Evolutionary conservation across 1,140 invertebrate genomes (phyloP), one percentile per base, ranked within the genome.

Genomic region (Pomacea maculata): DNA sequence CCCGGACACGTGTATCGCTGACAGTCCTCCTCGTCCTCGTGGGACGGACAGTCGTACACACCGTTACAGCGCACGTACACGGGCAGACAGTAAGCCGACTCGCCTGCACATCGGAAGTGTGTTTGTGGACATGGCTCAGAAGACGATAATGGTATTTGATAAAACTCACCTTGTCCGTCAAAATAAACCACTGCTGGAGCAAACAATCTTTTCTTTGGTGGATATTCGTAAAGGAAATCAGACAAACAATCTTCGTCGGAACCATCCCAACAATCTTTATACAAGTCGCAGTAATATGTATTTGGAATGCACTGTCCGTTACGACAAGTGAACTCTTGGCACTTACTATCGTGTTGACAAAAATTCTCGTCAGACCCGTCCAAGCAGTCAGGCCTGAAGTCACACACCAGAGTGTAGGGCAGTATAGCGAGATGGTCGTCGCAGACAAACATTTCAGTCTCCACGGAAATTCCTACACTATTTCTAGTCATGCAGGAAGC

Each of bases 1-100:
- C 80, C 80, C 11, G 78, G 78, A 79, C 83, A 81, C 25, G n/a
- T 34, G 65, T 74, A 80, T 34, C 52, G 45, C n/a, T 77, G 19
- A 25, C 75, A 77, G 19, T 52, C 61, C 14, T 10, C 63, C 64
- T 77, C 75, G 55, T 77, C 75, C 45, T 77, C 75, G 11, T 65
- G 63, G 17, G 34, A n/a, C 17, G 75, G 64, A 21, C 75, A 77
- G 45, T 77, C 75, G 14, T 77, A 52, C 25, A 77, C 75, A 54
- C 68, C 79, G 64, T 77, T 77, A 52, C 75, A 77, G 75, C 61
- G 75, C 34, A 77, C 34, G 64, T 67, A 77, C 73, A 71, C 65
- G 54, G 72, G 65, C 54, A 74, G 12, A 34, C 75, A 71, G 63
- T 75, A 63, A 14, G 29, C 29, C 0, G 57, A 61, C 57, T 61